Base-by-base conservation (phyloP, 1,140 invertebrate genomes). In the Drosophila bipectinata region DNA sequence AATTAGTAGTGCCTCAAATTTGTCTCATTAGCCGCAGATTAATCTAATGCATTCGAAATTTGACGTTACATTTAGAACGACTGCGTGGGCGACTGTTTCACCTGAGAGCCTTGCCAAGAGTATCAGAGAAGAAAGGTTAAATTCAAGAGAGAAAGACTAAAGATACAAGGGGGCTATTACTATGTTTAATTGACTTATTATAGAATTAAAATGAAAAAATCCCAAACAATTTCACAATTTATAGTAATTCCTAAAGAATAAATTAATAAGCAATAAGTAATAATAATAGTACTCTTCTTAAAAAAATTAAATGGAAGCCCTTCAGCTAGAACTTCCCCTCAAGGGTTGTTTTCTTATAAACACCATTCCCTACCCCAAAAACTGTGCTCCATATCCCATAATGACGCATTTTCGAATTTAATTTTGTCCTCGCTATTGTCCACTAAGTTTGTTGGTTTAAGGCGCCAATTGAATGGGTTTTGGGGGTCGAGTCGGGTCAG, bases 21-120 rank as follows among this genome's bases (percentile, higher is more conserved):
- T 84, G 80, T 84, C 80, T 84, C 80, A 84, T 84, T 84, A 84
- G 66, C 81, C 47, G 18, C 41, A 84, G 80, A 84, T 84, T 84
- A 84, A 84, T 84, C 71, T 84, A 84, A 72, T 85, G 66, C 80
- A 69, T 28, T 79, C 59, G 61, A 76, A 15, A 85, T 84, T 84
- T 85, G 69, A 82, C 59, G 81, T 77, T 73, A 62, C 81, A 73
- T 77, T 85, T 74, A 54, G 54, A 3, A 10, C 24, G 32, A 26
- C 28, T 48, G 61, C 41, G 73, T 82, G 79, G 78, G 79, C 39
- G 66, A 18, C 18, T 39, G 66, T 26, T 18, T 37, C 49, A 69
- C 62, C 62, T 69, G 66, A 55, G 26, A 15, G n/a, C 12, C 32
- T 34, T 77, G 79, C 78, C 78, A 81, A 82, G 57, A 71, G 54